Evolutionary conservation across 2,797 vertebrate species (phyloP).

Genomic region (Gymnoscopelus microlampas): DNA sequence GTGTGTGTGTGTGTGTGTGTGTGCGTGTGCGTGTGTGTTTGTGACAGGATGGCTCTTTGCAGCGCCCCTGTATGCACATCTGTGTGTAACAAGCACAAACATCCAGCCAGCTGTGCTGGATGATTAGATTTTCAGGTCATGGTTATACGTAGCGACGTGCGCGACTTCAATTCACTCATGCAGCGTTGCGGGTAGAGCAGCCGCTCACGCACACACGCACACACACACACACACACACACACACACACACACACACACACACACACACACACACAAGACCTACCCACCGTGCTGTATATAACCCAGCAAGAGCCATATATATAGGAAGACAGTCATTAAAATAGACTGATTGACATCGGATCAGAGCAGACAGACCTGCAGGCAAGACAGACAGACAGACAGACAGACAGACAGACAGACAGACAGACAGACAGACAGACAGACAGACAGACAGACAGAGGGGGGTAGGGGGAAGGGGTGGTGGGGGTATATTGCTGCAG

Average conservation of each 20-base stretch:
- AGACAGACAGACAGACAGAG: conserved; percentile 15
- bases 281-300: too few species aligned
- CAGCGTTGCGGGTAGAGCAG: conserved; percentile 12
- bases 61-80: conserved; percentile 73
- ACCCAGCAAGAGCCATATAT: too few species aligned
- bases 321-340: too few species aligned
- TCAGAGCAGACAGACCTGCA: too few species aligned
- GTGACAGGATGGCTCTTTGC: conserved; percentile 62
- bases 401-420: neutral
- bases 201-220: neutral
- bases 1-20: conserved; percentile 52
- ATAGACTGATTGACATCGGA: too few species aligned
- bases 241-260: conserved; percentile 43
- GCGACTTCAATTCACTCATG: conserved; percentile 48
- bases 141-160: conserved; percentile 54
- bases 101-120: conserved; percentile 70
- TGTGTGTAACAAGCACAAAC: conserved; percentile 70
- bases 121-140: conserved; percentile 76
- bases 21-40: conserved; percentile 63
- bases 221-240: conserved; percentile 24
- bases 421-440: conserved; percentile 21
- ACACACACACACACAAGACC: too few species aligned
- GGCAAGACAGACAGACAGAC: too few species aligned
- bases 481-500: conserved; percentile 44
- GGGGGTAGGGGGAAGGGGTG: conserved; percentile 23